Conservation (phyloP, 2,888 invertebrate genomes). For the Parthenolecanium corni region DNA sequence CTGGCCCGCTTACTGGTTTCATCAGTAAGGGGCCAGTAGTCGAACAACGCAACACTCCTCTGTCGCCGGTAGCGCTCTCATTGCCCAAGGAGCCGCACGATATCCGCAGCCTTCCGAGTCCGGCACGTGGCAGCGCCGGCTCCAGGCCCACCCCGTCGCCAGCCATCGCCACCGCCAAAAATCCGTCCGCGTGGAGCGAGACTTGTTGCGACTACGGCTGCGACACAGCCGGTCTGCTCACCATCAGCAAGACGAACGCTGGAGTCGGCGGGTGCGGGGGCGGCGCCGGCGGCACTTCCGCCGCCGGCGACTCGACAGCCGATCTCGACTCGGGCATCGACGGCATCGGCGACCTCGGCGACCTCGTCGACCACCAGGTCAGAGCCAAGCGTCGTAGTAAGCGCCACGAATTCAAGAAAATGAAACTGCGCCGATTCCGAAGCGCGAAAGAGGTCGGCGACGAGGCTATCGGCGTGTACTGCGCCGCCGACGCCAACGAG, state of each 20-base stretch:
- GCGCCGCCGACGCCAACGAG: constrained; percentile 4
- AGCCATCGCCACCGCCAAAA: constrained; percentile 32
- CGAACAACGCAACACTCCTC: constrained; percentile 33
- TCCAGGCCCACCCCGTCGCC: constrained; percentile 29
- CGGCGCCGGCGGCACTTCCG: constrained; percentile 23
- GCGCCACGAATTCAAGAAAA: background rate
- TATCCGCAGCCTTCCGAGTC: constrained; percentile 51
- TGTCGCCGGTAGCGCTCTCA: constrained; percentile 42
- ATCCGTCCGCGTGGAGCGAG: constrained; percentile 32
- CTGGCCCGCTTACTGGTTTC: constrained; percentile 95
- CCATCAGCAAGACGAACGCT: constrained; percentile 32
- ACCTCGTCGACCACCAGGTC: background rate
- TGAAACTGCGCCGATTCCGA: background rate
- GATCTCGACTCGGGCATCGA: constrained; percentile 21
- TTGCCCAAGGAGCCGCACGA: constrained; percentile 42
- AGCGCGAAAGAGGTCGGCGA: constrained; percentile 14
- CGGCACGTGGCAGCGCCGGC: constrained; percentile 54
- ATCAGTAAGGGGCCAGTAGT: constrained; percentile 55
- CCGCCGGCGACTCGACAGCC: constrained; percentile 25
- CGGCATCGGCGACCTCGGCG: constrained; percentile 13
- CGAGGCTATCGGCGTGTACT: background rate
- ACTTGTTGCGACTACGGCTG: constrained; percentile 23
- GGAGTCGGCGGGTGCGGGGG: constrained; percentile 15
- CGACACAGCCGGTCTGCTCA: constrained; percentile 32
- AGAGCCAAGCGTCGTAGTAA: background rate